Evolutionary conservation across 1,140 invertebrate species (phyloP), one percentile per base, ranked within the genome.

Genomic region (Aplysia californica): DNA sequence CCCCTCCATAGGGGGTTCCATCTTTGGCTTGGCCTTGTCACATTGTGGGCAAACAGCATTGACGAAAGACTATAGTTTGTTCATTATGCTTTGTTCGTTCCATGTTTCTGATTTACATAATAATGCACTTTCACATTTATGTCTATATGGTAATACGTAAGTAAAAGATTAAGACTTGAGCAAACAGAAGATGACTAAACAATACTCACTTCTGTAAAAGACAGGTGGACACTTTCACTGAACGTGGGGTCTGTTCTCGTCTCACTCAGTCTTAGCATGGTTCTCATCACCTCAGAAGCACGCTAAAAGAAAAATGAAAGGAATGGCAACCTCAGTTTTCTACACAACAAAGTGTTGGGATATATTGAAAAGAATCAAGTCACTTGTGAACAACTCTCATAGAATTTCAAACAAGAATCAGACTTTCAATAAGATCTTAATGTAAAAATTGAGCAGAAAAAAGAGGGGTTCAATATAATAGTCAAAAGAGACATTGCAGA

Each of bases 181-280:
- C n/a, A n/a, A 64, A 70, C 35, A 36, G 36, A 38, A 67, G 39
- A 21, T 10, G 15, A 38, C 3, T 36, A 18, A 20, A 29, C 15
- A 67, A 29, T 23, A 87, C 92, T 92, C 39, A 97, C 92, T 85
- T 96, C 95, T 3, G 92, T 89, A n/a, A 93, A 91, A 2, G 94
- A 93, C 64, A 95, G 92, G 10, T 94, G 93, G 88, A 93, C 94
- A 0, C 95, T 95, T 4, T 92, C 91, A 39, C 92, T 83, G 58
- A 93, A 92, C 93, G 94, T 95, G 0, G 94, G 92, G 80, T 93
- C 91, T 44, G 94, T 95, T 56, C 93, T 90, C 5, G 94, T 88
- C 84, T 96, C 95, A 93, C 95, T 95, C 78, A 95, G 91, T 80
- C 93, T 91, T 4, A 97, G 84, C 44, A 96, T 89, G 3, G 93